phyloP scores from a whole-genome alignment of 2,113 vertebrate genomes.

The Rhinopomastus cyanomelas region DNA sequence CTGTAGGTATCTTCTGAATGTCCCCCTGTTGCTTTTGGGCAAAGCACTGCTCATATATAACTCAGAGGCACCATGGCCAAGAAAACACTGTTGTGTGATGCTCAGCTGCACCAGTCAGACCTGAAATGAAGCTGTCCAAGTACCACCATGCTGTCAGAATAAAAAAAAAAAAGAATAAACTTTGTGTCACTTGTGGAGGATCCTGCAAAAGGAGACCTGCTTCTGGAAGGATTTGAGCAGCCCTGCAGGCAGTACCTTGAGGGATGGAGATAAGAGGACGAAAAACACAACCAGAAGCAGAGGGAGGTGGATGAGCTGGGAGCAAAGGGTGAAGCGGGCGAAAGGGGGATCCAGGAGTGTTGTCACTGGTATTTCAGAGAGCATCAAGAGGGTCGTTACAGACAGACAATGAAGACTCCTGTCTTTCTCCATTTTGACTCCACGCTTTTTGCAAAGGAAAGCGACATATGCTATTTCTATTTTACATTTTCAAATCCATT shows the following conservation, averaged over 20 bases:
- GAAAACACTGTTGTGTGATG: rapidly evolving
- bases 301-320: neutral
- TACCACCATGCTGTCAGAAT: rapidly evolving
- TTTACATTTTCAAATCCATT: neutral
- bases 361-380: neutral
- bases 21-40: neutral
- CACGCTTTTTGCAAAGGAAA: neutral
- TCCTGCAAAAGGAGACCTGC: neutral
- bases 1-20: neutral
- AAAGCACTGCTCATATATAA: rapidly evolving
- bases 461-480: neutral
- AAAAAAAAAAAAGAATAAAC: rapidly evolving
- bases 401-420: neutral
- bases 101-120: rapidly evolving
- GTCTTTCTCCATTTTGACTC: neutral
- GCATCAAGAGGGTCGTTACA: neutral
- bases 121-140: rapidly evolving
- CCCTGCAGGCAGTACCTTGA: rapidly evolving
- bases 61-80: no score
- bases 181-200: rapidly evolving
- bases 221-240: neutral
- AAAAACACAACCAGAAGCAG: neutral
- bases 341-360: rapidly evolving
- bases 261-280: neutral
- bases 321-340: neutral